Percentiles rank a stretch among this genome's conserved stretches.
These are phyloP conservation scores for Willowsia nigromaculata DNA, from an alignment of 2,888 invertebrate genomes.

Conservation along the genomic window DNA sequence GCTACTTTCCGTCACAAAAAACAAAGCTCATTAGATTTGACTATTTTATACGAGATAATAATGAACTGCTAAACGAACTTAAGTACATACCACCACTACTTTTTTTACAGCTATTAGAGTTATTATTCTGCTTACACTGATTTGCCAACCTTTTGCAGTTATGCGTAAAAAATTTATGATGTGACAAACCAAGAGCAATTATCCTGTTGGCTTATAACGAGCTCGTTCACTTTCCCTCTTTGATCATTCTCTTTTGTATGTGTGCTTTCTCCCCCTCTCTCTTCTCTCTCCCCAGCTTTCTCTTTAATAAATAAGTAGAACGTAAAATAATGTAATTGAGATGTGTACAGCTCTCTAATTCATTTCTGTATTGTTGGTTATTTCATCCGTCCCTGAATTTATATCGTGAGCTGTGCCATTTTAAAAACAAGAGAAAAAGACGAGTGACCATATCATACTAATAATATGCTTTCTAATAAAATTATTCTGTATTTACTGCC, in stretches of 20 bases:
- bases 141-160: not conserved
- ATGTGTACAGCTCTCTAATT: not conserved
- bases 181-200: slow-evolving; percentile 56
- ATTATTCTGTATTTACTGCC: slow-evolving; percentile 15
- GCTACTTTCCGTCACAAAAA: not conserved
- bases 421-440: not conserved
- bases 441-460: slow-evolving; percentile 24
- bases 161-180: slow-evolving; percentile 41
- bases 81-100: not conserved
- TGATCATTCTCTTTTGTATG: not conserved
- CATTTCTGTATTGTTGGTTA: too few species aligned
- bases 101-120: not conserved
- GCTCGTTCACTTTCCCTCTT: slow-evolving; percentile 3
- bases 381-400: too few species aligned
- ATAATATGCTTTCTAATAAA: not conserved
- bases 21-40: not conserved
- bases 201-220: slow-evolving; percentile 26
- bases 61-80: not conserved
- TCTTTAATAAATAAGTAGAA: not conserved
- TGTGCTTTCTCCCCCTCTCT: not conserved
- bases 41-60: not conserved
- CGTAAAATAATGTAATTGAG: not conserved
- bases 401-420: too few species aligned
- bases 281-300: not conserved
- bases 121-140: not conserved